phyloP scores from a whole-genome alignment of 1,140 invertebrate species.

The Calycopis cecrops region DNA sequence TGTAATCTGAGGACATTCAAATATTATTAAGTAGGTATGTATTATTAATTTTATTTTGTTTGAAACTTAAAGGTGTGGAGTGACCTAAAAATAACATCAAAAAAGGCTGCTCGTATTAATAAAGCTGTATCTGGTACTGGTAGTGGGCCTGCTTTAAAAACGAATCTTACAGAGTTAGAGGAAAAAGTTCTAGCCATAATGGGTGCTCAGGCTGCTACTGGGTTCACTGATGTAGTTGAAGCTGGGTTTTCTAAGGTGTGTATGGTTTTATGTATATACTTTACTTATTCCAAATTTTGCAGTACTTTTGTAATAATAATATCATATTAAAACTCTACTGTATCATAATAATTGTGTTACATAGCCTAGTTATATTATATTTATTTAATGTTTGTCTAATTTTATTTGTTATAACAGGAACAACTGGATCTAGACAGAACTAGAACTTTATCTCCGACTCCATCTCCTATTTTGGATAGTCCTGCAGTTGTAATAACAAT shows the following conservation, averaged over 20 bases:
- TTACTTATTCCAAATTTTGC: too few species aligned
- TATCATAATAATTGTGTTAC: too few species aligned
- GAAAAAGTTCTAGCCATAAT: slow-evolving; percentile 20
- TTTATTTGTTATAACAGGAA: too few species aligned
- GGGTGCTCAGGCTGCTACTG: slow-evolving; percentile 15
- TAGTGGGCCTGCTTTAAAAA: slow-evolving; percentile 14
- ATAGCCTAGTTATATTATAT: too few species aligned
- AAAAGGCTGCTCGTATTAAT: slow-evolving; percentile 21
- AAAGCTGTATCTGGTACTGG: slow-evolving; percentile 19
- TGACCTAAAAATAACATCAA: slow-evolving; percentile 26
- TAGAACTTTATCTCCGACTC: too few species aligned
- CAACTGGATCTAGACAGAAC: too few species aligned
- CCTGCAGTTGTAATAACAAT: too few species aligned
- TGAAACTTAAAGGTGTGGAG: slow-evolving; percentile 24
- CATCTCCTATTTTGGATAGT: too few species aligned
- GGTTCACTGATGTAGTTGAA: slow-evolving; percentile 15
- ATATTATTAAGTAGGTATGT: neutral
- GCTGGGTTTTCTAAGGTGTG: slow-evolving; percentile 20
- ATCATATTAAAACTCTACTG: too few species aligned
- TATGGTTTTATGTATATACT: neutral
- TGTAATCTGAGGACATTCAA: neutral
- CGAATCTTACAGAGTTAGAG: slow-evolving; percentile 22
- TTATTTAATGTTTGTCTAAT: too few species aligned
- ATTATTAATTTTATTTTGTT: neutral
- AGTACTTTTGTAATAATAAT: too few species aligned